These are phyloP conservation scores for Gymnopithys bicolor DNA, from an alignment of 2,797 vertebrate species.

Conservation along the genomic window DNA sequence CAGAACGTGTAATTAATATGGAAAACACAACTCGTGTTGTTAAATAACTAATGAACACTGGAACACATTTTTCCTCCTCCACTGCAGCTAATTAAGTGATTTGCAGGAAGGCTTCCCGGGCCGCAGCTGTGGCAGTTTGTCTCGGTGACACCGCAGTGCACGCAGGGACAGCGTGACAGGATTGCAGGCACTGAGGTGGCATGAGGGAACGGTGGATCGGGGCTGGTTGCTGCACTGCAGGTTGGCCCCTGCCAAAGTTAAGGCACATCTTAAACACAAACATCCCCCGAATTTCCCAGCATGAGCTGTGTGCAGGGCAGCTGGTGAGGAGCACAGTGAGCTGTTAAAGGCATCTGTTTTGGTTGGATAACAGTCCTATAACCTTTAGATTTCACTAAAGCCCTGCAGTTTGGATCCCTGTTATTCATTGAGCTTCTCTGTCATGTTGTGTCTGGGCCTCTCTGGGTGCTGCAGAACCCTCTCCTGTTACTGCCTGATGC, in stretches of 20 bases:
- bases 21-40: slow-evolving; percentile 35
- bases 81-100: slow-evolving; percentile 9
- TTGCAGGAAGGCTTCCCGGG: neutral
- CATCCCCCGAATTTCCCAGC: neutral
- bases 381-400: neutral
- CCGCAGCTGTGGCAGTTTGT: neutral
- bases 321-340: neutral
- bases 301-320: accelerated
- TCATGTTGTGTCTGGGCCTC: accelerated
- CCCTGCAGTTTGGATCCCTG: accelerated
- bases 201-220: neutral
- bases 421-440: neutral
- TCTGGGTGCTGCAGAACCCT: neutral
- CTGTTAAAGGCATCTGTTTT: neutral
- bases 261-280: neutral
- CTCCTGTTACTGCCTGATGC: accelerated
- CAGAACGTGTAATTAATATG: slow-evolving; percentile 13
- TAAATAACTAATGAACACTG: slow-evolving; percentile 23
- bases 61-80: neutral
- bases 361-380: neutral
- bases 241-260: neutral
- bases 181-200: accelerated
- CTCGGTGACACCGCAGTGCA: neutral
- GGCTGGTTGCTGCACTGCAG: neutral
- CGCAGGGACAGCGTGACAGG: neutral